Evolutionary conservation across 2,888 invertebrate species (phyloP).

Genomic region (Dicyrtomina minuta): DNA sequence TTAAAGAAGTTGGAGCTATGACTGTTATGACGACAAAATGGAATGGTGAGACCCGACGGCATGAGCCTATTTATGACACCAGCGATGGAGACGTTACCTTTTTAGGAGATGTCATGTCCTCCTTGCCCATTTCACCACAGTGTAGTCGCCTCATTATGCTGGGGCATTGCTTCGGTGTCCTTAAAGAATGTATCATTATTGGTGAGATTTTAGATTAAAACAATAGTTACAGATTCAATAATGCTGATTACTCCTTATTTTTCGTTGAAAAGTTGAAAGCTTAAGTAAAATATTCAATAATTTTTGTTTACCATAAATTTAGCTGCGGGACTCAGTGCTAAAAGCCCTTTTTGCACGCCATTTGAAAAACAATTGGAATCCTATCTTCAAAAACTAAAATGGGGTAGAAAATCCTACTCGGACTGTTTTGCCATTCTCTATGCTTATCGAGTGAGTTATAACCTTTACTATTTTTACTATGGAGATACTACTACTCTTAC

Average conservation of each 20-base stretch:
- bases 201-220: constrained; percentile 58
- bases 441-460: constrained; percentile 68
- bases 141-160: constrained; percentile 79
- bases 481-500: no score
- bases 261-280: no score
- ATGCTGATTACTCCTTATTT: no score
- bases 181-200: constrained; percentile 85
- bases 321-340: constrained; percentile 81
- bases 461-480: background rate
- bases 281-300: no score
- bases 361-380: constrained; percentile 69
- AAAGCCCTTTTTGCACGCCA: constrained; percentile 75
- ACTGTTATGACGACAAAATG: constrained; percentile 31
- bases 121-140: constrained; percentile 78
- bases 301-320: no score
- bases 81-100: constrained; percentile 85
- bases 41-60: background rate
- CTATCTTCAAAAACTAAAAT: constrained; percentile 73
- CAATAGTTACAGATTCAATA: constrained; percentile 5
- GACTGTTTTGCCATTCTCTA: constrained; percentile 81
- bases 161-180: constrained; percentile 80
- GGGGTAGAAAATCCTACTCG: constrained; percentile 80
- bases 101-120: constrained; percentile 78
- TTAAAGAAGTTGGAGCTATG: constrained; percentile 67
- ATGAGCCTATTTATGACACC: constrained; percentile 54